Evolutionary conservation across 2,113 vertebrate species (phyloP).

Genomic region (Picathartes gymnocephalus): DNA sequence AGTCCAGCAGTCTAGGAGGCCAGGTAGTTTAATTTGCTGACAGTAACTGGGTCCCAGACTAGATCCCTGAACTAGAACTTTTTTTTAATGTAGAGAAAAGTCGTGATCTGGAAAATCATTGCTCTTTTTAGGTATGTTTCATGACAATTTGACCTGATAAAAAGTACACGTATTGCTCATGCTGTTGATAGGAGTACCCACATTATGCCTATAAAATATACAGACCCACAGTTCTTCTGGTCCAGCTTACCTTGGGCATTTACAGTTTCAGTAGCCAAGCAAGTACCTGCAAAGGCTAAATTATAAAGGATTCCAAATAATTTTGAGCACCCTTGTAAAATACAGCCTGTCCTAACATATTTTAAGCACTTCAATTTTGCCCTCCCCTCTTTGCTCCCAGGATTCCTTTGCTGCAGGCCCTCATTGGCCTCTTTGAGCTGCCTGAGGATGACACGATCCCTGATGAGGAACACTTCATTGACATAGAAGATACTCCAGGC

Average conservation of each 20-base stretch:
- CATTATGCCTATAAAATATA: neutral
- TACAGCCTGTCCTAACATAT: neutral
- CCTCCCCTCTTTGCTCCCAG: slow-evolving; percentile 51
- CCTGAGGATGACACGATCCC: slow-evolving; percentile 96
- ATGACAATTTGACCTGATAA: neutral
- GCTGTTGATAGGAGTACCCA: neutral
- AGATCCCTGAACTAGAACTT: neutral
- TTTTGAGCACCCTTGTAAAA: neutral
- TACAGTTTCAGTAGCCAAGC: neutral
- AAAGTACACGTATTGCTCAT: neutral
- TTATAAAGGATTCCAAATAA: neutral
- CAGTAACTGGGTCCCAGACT: neutral
- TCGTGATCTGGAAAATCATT: neutral
- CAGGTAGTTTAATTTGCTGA: neutral
- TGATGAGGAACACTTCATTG: slow-evolving; percentile 97
- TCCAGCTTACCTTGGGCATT: neutral
- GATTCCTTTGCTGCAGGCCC: slow-evolving; percentile 91
- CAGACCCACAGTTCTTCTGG: neutral
- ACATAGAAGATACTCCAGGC: slow-evolving; percentile 95
- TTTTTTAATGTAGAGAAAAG: neutral
- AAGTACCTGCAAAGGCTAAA: neutral
- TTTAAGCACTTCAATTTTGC: neutral
- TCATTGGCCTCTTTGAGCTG: slow-evolving; percentile 95
- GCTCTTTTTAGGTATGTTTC: neutral
- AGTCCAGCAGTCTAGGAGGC: neutral